Base-by-base conservation (phyloP, 2,797 vertebrate genomes). In the Gobionotothen gibberifrons region DNA sequence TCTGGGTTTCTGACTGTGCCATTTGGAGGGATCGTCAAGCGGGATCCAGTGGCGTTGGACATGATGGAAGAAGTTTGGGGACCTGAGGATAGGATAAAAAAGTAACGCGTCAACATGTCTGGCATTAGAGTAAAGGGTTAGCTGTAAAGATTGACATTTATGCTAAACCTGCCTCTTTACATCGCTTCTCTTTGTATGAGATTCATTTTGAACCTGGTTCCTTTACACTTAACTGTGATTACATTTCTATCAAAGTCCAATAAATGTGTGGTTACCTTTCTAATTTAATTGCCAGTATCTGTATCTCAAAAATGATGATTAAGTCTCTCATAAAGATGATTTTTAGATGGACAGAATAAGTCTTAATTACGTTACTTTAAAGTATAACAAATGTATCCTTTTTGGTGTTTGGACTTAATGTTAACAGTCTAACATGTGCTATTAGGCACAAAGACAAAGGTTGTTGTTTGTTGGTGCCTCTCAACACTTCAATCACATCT, bases 41-140 rank as follows among this genome's bases (percentile, higher is more conserved):
- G 0, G 16, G 21, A 0, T 2, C 0, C 0, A 9, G 0, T 22
- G 5, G 0, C 1, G 6, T 16, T 53, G 3, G 0, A 0, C 65
- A 76, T 88, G 12, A 2, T 76, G 1, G 43, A 9, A 26, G 78
- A 9, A 22, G 3, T 26, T 76, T 68, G 42, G 21, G 2, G 59
- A 62, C 55, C 65, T 85, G 52, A 58, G 47, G 52, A 43, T 0
- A 13, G 55, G 66, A 87, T 10, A 72, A 9, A 46, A 39, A 47
- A 29, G 49, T 63, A 55, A 19, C 54, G 14, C 1, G 10, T n/a
- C 15, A 53, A 71, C 15, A 56, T 19, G 12, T 72, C 3, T 19
- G 9, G 3, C n/a, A 49, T 12, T 12, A 32, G 39, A 26, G 21
- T 40, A n/a, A 29, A 48, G 26, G 32, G 19, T 3, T 14, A 26